Base-by-base conservation (phyloP, 2,797 vertebrate species). In the Liasis olivaceus region DNA sequence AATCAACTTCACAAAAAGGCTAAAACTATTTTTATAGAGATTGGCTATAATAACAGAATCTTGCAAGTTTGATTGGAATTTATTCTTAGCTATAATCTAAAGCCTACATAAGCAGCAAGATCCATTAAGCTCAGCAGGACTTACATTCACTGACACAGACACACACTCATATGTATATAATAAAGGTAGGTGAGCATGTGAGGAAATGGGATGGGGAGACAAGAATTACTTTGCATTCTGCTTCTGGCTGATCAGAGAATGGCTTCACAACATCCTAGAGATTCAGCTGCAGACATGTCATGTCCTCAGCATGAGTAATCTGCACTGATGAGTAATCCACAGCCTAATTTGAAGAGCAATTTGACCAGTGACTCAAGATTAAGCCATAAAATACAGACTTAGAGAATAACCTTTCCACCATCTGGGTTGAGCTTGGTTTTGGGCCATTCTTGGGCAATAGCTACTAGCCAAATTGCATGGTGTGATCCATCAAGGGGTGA, bases 211-310 rank as follows among this genome's bases (percentile, higher is more conserved):
- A 36, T 59, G 62, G 42, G 22, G 36, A 36, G 91, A 92, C 0
- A 94, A 94, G 94, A 93, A 95, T 95, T 95, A 95, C 94, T 96
- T 94, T 0, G 2, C 86, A 94, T 95, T 96, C 72, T 93, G 13
- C 58, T 54, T 86, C 90, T 9, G 91, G 90, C 93, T 90, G 93
- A 87, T 93, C 93, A 89, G 91, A 90, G 93, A 95, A 87, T 62
- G 64, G 0, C n/a, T 92, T 94, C 54, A 85, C 88, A 89, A 60
- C 14, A 0, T 90, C 92, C 93, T 0, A 31, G 92, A 88, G 22
- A 0, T 95, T 96, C 96, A 97, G 96, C 96, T 97, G 96, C 96
- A 96, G 96, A 97, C 96, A 97, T 96, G 92, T 97, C 96, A 96
- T 96, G 94, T 93, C 95, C 96, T 93, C 96, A 95, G 95, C 93